A percentile compares a stretch with the other conserved stretches of the same genome.
phyloP scores from a whole-genome alignment of 2,113 vertebrate species.

The Oenanthe oenanthe region DNA sequence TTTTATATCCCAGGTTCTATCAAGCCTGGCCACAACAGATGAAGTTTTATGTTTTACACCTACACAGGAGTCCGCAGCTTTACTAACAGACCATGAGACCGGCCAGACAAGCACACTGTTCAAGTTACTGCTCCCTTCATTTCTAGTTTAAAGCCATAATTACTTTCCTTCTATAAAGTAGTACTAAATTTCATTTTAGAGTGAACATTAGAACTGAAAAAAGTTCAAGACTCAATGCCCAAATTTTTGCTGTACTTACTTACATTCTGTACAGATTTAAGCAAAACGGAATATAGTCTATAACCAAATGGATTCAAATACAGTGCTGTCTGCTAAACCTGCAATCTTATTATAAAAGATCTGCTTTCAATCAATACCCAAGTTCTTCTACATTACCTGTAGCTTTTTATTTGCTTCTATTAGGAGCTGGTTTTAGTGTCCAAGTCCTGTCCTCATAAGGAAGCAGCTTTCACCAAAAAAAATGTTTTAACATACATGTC shows the following conservation, averaged over 20 bases:
- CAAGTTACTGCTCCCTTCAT: neutral
- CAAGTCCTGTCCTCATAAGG: neutral
- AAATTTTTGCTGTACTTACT: neutral
- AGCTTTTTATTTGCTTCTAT: neutral
- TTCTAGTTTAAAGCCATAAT: neutral
- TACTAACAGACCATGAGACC: neutral
- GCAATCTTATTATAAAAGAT: neutral
- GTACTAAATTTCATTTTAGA: neutral
- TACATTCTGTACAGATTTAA: neutral
- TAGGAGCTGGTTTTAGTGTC: neutral
- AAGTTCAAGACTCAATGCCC: neutral
- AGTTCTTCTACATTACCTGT: neutral
- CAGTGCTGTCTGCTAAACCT: neutral
- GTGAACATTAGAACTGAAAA: neutral
- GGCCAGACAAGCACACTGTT: neutral
- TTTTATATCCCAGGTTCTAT: neutral
- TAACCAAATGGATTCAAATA: neutral
- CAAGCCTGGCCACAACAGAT: neutral
- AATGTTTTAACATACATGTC: accelerated
- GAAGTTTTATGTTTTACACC: neutral
- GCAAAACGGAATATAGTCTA: neutral
- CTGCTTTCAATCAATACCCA: neutral
- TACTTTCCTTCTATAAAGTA: neutral
- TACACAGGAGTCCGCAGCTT: neutral
- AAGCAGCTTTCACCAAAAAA: neutral